Evolutionary conservation across 2,888 invertebrate species (phyloP).

Genomic region (Cybosia mesomella): DNA sequence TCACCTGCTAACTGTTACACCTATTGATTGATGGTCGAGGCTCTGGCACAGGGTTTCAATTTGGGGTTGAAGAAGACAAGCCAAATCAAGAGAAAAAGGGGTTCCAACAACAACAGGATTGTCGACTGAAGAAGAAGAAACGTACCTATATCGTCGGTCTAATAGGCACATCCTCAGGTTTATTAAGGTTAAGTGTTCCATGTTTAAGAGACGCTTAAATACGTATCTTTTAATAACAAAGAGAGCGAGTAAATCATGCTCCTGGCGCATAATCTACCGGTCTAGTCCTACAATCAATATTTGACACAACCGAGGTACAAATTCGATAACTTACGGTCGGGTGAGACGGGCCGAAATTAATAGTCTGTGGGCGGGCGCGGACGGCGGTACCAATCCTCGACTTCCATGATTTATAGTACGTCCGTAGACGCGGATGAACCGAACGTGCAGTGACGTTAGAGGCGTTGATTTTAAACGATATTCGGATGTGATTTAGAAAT

Average conservation of each 20-base stretch:
- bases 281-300: constrained; percentile 48
- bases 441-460: constrained; percentile 24
- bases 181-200: too few relatives aligned
- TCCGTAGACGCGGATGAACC: constrained; percentile 47
- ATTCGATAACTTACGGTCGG: constrained; percentile 65
- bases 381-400: constrained; percentile 59
- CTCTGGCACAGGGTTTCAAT: too few relatives aligned
- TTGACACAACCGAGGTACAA: constrained; percentile 48
- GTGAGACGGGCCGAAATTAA: constrained; percentile 60
- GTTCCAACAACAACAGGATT: too few relatives aligned
- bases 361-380: constrained; percentile 63
- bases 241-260: not conserved
- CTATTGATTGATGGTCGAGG: too few relatives aligned
- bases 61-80: too few relatives aligned
- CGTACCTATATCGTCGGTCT: too few relatives aligned
- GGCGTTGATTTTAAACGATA: not conserved
- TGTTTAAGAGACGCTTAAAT: too few relatives aligned
- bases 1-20: too few relatives aligned
- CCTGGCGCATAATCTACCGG: constrained; percentile 1
- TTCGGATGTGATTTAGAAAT: not conserved
- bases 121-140: too few relatives aligned
- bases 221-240: not conserved
- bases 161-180: too few relatives aligned
- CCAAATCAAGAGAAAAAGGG: too few relatives aligned
- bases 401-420: constrained; percentile 55